Evolutionary conservation across 2,797 vertebrate species (phyloP), one percentile per base, ranked within the genome.

Genomic region (Poecilia wingei): DNA sequence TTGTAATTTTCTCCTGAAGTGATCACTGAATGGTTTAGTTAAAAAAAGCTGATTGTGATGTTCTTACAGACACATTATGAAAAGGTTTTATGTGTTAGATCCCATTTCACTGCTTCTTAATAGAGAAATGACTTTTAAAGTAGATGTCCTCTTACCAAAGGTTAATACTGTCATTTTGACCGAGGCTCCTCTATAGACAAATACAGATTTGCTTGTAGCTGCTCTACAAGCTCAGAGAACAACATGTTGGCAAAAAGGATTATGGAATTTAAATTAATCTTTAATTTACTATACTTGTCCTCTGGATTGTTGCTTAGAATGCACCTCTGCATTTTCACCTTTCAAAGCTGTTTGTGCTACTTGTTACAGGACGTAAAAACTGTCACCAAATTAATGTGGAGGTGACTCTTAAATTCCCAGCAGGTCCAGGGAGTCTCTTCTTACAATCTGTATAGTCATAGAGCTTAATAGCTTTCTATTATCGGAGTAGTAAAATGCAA

Each of bases 71-170:
- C n/a, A 41, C 55, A 69, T 28, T 2, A 18, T 7, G 33, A n/a
- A 45, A 70, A 46, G 13, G 31, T 82, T 51, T 53, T 72, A 1
- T 25, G 47, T 39, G 41, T 36, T 71, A n/a, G 0, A 61, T 78
- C 61, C 31, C 61, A 82, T 75, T 49, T 71, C 80, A 75, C 72
- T 76, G 47, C 41, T 82, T 51, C 71, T 80, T 77, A 66, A 69
- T n/a, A 31, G 46, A 36, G 20, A 47, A 75, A 64, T 3, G 2
- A 45, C 41, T 59, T 31, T 55, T 39, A 55, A 16, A 41, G 22
- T 18, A 18, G 25, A 51, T 28, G n/a, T 22, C 3, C 6, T n/a
- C 20, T 31, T 25, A 41, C 39, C 41, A 47, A 8, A 71, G 39
- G 39, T 57, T 45, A 55, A 70, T 45, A 45, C 36, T 16, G 39